phyloP scores from a whole-genome alignment of 2,888 invertebrate genomes.

The Drosophila rellima region DNA sequence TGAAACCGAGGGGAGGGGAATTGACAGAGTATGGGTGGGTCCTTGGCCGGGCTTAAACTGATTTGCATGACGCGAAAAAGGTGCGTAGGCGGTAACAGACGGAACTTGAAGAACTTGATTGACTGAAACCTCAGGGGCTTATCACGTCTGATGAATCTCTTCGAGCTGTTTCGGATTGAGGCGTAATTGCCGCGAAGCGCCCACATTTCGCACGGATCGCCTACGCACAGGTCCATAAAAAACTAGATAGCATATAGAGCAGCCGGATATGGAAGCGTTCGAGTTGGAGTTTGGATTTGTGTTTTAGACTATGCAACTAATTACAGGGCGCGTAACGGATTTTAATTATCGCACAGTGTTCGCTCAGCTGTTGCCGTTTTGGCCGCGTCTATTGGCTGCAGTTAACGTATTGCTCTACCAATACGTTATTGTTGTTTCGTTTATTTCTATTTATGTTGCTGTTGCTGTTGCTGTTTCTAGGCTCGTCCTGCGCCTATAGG shows the following conservation, averaged over 20 bases:
- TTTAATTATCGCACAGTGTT: constrained; percentile 72
- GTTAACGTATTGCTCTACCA: constrained; percentile 9
- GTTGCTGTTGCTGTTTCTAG: constrained; percentile 38
- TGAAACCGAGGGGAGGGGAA: not conserved
- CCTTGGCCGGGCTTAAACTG: constrained; percentile 48
- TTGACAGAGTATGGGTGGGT: constrained; percentile 19
- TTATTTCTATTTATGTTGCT: constrained; percentile 17
- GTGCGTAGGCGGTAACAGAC: constrained; percentile 74
- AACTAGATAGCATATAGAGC: constrained; percentile 62
- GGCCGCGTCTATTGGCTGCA: constrained; percentile 13
- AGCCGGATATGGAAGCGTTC: constrained; percentile 48
- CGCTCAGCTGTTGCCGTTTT: constrained; percentile 73
- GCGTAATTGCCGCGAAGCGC: constrained; percentile 83
- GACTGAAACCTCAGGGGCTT: constrained; percentile 46
- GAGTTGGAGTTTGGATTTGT: constrained; percentile 7
- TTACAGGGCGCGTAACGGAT: constrained; percentile 80
- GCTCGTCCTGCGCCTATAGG: constrained; percentile 59
- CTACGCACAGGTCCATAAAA: constrained; percentile 78
- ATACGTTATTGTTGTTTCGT: constrained; percentile 58
- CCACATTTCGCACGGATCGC: constrained; percentile 84
- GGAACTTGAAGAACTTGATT: constrained; percentile 22
- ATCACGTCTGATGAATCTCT: constrained; percentile 73
- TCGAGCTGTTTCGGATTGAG: constrained; percentile 75
- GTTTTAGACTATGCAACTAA: constrained; percentile 63
- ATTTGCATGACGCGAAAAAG: constrained; percentile 71